Evolutionary conservation across 2,113 vertebrate species (phyloP).

Genomic region (Nesoenas mayeri): DNA sequence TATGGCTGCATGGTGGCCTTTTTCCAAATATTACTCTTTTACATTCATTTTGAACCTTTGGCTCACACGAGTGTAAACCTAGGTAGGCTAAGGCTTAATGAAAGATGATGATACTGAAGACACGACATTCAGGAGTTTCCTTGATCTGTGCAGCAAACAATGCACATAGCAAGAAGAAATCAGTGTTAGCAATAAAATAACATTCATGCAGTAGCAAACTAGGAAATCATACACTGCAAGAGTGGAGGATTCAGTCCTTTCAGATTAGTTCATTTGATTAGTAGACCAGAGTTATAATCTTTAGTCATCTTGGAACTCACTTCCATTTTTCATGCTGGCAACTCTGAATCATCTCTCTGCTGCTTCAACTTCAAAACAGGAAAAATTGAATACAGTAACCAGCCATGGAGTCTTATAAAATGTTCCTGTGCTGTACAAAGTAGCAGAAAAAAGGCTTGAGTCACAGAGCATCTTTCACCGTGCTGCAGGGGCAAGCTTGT

Average conservation of each 20-base stretch:
- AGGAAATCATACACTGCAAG: neutral
- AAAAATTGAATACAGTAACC: conserved; percentile 38
- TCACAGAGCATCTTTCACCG: neutral
- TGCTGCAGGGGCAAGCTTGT: neutral
- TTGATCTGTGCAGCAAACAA: neutral
- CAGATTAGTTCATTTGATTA: conserved; percentile 4
- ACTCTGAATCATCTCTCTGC: conserved; percentile 45
- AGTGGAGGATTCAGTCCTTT: neutral
- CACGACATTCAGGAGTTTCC: neutral
- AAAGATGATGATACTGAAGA: neutral
- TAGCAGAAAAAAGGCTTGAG: neutral
- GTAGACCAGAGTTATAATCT: neutral
- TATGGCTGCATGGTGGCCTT: neutral
- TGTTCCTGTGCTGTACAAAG: neutral
- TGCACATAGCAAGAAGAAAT: neutral
- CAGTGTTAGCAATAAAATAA: neutral
- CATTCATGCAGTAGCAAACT: neutral
- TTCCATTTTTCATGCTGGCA: conserved; percentile 26
- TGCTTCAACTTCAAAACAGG: conserved; percentile 51
- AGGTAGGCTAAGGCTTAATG: neutral
- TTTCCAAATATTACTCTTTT: neutral
- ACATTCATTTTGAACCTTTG: neutral
- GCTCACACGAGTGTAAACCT: neutral
- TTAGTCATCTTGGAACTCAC: conserved; percentile 8
- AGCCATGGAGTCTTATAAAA: neutral